These are phyloP conservation scores for Frankliniella fusca DNA, from an alignment of 2,888 invertebrate species.

Conservation along the genomic window DNA sequence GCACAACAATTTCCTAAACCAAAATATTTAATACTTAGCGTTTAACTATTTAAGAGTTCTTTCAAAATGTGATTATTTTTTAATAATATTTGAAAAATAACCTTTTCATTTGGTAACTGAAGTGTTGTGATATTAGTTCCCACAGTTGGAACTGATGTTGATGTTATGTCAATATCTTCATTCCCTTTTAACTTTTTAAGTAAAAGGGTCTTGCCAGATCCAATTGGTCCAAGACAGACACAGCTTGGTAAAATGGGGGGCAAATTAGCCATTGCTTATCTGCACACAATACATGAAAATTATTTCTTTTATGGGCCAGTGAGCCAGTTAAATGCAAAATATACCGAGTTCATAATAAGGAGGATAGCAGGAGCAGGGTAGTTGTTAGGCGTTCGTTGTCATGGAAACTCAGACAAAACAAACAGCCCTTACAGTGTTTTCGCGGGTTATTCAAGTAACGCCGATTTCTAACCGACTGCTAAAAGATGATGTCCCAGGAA, in stretches of 20 bases:
- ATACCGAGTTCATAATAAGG: too few relatives aligned
- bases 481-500: too few relatives aligned
- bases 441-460: too few relatives aligned
- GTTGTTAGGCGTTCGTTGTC: too few relatives aligned
- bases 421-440: too few relatives aligned
- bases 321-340: too few relatives aligned
- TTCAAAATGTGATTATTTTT: background rate
- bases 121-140: conserved; percentile 73
- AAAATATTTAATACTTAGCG: background rate
- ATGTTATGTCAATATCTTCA: conserved; percentile 68
- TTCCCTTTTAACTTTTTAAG: conserved; percentile 67
- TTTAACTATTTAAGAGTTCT: background rate
- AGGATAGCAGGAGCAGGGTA: too few relatives aligned
- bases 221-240: conserved; percentile 72
- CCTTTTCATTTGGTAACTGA: conserved; percentile 47
- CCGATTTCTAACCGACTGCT: too few relatives aligned
- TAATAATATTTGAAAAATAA: background rate
- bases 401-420: too few relatives aligned
- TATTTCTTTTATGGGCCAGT: background rate
- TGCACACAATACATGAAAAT: background rate
- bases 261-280: background rate
- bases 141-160: conserved; percentile 72
- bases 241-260: conserved; percentile 41
- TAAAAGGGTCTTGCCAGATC: conserved; percentile 76
- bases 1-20: conserved; percentile 53